Evolutionary conservation across 2,797 vertebrate genomes (phyloP).

Genomic region (Gambusia yucatana): DNA sequence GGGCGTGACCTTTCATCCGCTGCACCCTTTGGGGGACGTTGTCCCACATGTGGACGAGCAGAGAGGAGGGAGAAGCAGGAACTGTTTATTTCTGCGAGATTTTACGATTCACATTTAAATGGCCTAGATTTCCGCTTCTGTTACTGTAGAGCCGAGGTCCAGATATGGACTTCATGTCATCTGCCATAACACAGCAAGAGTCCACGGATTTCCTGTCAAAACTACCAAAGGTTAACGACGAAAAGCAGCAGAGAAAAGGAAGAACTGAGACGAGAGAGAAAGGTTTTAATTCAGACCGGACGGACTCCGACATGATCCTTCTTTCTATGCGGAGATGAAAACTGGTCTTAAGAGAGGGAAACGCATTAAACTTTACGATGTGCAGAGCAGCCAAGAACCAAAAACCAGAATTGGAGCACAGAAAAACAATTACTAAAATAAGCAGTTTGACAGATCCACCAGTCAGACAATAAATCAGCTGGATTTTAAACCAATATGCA

Average conservation of each 20-base stretch:
- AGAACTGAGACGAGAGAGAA: not conserved
- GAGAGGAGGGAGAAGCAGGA: not conserved
- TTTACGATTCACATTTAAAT: not conserved
- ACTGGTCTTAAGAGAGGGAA: not conserved
- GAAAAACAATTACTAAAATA: not conserved
- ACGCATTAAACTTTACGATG: not conserved
- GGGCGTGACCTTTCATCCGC: slow-evolving; percentile 24
- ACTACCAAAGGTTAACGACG: not conserved
- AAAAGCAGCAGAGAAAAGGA: not conserved
- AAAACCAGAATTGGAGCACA: not conserved
- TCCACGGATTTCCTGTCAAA: not conserved
- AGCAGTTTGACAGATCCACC: not conserved
- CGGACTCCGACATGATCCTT: not conserved
- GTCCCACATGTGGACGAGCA: slow-evolving; percentile 9
- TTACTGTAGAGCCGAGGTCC: not conserved
- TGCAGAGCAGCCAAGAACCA: not conserved
- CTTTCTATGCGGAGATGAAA: not conserved
- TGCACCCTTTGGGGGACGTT: not conserved
- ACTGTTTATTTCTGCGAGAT: not conserved
- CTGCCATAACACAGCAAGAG: not conserved
- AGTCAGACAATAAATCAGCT: not conserved
- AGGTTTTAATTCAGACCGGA: not conserved
- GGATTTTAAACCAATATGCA: not conserved
- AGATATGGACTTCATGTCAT: not conserved
- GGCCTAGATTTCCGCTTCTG: not conserved